Percentiles rank a stretch among this genome's conserved stretches.
phyloP scores from a whole-genome alignment of 2,113 vertebrate genomes.

The Perca fluviatilis region DNA sequence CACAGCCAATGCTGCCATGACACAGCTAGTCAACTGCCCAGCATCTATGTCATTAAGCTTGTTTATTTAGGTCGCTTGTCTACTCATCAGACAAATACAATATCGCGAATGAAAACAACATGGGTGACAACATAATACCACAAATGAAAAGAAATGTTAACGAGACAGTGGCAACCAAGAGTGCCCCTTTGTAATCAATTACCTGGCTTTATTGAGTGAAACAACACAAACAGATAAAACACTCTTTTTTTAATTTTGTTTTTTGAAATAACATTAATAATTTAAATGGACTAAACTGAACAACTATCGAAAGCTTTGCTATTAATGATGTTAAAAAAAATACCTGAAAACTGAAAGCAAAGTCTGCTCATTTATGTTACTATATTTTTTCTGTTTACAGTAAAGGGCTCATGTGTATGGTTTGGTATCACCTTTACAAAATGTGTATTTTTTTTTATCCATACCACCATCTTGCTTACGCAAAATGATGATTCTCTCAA shows the following conservation, averaged over 20 bases:
- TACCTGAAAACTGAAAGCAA: background rate
- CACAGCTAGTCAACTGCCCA: slow-evolving; percentile 13
- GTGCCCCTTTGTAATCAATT: background rate
- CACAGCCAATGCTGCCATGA: slow-evolving; percentile 24
- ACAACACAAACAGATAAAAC: background rate
- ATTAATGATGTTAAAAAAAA: too few species aligned
- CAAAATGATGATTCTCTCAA: background rate
- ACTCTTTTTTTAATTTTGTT: background rate
- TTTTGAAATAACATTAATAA: background rate
- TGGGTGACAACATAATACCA: background rate
- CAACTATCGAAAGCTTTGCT: too few species aligned
- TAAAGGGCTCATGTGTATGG: background rate
- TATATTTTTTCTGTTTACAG: background rate
- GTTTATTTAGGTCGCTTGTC: slow-evolving; percentile 40
- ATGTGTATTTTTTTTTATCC: background rate
- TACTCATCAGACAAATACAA: background rate
- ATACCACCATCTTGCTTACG: background rate
- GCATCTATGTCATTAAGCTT: slow-evolving; percentile 2
- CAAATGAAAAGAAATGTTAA: background rate
- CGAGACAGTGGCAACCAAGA: background rate
- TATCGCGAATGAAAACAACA: background rate
- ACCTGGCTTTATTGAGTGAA: background rate
- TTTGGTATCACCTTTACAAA: background rate
- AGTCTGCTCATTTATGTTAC: background rate
- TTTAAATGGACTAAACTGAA: too few species aligned